These are phyloP conservation scores for Prorops nasuta DNA, from an alignment of 1,140 invertebrate species.

Conservation along the genomic window DNA sequence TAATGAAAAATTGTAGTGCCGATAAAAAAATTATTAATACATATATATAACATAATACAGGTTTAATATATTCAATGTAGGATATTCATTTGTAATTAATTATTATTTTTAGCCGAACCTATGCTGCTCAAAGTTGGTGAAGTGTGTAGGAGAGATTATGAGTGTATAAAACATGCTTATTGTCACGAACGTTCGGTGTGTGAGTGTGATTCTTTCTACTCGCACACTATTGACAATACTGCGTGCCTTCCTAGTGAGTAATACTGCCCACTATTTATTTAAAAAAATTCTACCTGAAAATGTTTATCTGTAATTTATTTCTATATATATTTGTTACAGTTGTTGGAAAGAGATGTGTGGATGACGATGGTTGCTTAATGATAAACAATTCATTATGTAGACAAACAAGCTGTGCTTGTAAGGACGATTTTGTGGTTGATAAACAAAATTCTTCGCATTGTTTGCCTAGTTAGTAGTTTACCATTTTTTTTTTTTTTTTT, in stretches of 20 bases:
- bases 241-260: slow-evolving; percentile 30
- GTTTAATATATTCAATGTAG: no score
- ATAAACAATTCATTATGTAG: slow-evolving; percentile 29
- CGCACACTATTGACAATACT: slow-evolving; percentile 18
- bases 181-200: slow-evolving; percentile 24
- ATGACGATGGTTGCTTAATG: slow-evolving; percentile 10
- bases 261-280: slow-evolving; percentile 15
- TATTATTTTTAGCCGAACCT: no score
- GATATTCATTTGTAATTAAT: no score
- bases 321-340: slow-evolving; percentile 20
- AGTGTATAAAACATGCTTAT: slow-evolving; percentile 28
- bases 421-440: slow-evolving; percentile 26
- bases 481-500: no score
- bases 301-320: no score
- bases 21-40: no score
- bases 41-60: no score
- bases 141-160: slow-evolving; percentile 21
- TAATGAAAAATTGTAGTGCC: no score
- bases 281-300: no score
- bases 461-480: slow-evolving; percentile 25
- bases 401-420: slow-evolving; percentile 27
- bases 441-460: slow-evolving; percentile 33
- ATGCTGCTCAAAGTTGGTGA: slow-evolving; percentile 15
- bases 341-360: slow-evolving; percentile 16
- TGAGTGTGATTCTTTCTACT: slow-evolving; percentile 23